A percentile compares a stretch with the other conserved stretches of the same genome.
Evolutionary conservation across 2,113 vertebrate genomes (phyloP).

Genomic region (Mandrillus leucophaeus): DNA sequence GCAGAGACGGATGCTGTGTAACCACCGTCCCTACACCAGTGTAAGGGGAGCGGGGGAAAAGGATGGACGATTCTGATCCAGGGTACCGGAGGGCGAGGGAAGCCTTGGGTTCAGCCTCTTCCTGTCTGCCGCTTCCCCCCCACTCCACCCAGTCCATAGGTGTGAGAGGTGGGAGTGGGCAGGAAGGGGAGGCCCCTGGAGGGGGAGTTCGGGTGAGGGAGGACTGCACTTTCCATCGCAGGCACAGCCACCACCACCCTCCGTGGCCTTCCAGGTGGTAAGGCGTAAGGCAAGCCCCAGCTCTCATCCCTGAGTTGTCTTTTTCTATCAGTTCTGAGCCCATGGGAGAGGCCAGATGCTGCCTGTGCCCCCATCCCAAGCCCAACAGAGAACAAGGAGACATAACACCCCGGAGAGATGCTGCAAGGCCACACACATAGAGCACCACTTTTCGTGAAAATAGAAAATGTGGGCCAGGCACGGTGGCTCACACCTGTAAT

Average conservation of each 20-base stretch:
- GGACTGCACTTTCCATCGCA: background rate
- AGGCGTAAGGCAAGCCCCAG: background rate
- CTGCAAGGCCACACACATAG: background rate
- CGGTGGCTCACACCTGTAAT: background rate
- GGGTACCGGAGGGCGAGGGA: background rate
- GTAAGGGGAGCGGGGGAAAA: background rate
- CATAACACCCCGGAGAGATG: background rate
- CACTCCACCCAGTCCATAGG: background rate
- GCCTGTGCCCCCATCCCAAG: background rate
- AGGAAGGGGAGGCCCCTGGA: background rate
- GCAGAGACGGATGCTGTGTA: background rate
- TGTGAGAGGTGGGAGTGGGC: background rate
- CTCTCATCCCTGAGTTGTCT: background rate
- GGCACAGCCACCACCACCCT: background rate
- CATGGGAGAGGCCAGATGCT: no score
- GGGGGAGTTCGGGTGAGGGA: background rate
- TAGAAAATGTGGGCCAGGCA: background rate
- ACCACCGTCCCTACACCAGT: background rate
- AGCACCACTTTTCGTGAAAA: background rate
- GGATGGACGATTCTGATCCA: background rate
- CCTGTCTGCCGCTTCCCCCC: background rate
- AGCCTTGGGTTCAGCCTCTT: background rate
- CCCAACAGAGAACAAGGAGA: background rate
- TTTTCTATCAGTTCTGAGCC: background rate
- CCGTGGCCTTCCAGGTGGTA: background rate